Conservation (phyloP, 2,113 vertebrate species). For the Megalops atlanticus region DNA sequence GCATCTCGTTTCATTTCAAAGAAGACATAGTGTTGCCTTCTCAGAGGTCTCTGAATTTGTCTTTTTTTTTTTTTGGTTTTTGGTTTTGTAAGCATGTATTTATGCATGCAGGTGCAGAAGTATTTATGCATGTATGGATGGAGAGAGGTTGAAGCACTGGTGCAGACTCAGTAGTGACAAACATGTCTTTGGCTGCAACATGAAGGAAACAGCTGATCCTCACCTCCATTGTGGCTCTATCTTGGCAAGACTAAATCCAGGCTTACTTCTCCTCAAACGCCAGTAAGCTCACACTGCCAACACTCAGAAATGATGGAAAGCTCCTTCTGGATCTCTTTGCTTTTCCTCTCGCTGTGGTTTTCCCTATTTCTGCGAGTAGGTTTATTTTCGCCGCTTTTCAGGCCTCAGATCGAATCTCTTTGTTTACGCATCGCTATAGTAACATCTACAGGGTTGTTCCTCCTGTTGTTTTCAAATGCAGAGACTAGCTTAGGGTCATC, state of each 20-base stretch:
- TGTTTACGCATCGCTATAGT: constrained; percentile 60
- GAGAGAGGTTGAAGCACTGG: background rate
- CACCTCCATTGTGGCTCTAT: constrained; percentile 33
- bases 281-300: constrained; percentile 46
- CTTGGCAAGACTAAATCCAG: constrained; percentile 51
- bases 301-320: constrained; percentile 57
- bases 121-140: background rate
- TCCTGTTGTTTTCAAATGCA: constrained; percentile 47
- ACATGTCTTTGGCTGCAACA: constrained; percentile 27
- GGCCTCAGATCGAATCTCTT: constrained; percentile 59
- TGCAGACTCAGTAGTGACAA: background rate
- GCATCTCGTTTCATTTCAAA: background rate
- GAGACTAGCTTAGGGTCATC: constrained; percentile 51
- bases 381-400: constrained; percentile 3
- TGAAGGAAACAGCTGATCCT: constrained; percentile 49
- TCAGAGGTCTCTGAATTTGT: background rate
- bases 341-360: constrained; percentile 28
- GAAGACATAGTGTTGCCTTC: background rate
- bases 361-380: background rate
- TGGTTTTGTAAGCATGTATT: background rate
- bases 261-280: constrained; percentile 41
- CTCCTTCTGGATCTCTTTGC: constrained; percentile 55
- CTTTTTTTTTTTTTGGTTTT: too few relatives aligned
- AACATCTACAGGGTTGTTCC: constrained; percentile 42
- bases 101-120: background rate